phyloP scores from a whole-genome alignment of 2,797 vertebrate genomes.

The Sus cebifrons region DNA sequence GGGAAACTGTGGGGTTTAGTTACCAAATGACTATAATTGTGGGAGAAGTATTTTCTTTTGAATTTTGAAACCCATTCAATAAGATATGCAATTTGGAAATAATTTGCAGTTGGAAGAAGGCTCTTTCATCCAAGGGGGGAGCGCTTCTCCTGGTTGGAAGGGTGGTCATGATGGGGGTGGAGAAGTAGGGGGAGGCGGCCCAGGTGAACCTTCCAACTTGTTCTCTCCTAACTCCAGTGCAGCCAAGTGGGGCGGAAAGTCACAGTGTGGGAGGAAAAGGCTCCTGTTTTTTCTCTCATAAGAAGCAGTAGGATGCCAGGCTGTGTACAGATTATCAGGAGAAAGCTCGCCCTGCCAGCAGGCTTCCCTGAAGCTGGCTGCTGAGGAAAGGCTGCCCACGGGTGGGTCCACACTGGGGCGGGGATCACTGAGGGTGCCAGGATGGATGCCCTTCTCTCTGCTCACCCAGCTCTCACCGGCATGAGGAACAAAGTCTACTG shows the following conservation, averaged over 20 bases:
- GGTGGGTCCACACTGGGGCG: rapidly evolving
- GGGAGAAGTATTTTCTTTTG: constrained; percentile 67
- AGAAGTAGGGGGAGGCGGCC: rapidly evolving
- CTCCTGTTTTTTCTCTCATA: not conserved
- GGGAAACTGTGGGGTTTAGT: constrained; percentile 58
- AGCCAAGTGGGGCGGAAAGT: not conserved
- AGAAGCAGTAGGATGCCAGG: not conserved
- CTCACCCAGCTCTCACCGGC: not conserved
- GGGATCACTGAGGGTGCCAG: rapidly evolving
- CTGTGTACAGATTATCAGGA: rapidly evolving
- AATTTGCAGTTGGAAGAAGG: constrained; percentile 4
- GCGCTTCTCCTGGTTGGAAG: not conserved
- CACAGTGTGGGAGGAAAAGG: not conserved
- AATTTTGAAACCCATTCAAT: constrained; percentile 55
- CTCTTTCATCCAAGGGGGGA: not conserved
- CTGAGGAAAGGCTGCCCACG: rapidly evolving
- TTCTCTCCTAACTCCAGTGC: not conserved
- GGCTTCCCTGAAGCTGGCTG: not conserved
- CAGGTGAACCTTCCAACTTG: not conserved
- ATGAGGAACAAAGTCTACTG: not conserved
- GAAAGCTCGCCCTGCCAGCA: not conserved
- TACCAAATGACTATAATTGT: constrained; percentile 69
- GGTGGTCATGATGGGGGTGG: not conserved
- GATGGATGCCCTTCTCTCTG: not conserved
- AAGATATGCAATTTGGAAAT: constrained; percentile 47